Base-by-base conservation (phyloP, 2,113 vertebrate species). In the Colaptes auratus region DNA sequence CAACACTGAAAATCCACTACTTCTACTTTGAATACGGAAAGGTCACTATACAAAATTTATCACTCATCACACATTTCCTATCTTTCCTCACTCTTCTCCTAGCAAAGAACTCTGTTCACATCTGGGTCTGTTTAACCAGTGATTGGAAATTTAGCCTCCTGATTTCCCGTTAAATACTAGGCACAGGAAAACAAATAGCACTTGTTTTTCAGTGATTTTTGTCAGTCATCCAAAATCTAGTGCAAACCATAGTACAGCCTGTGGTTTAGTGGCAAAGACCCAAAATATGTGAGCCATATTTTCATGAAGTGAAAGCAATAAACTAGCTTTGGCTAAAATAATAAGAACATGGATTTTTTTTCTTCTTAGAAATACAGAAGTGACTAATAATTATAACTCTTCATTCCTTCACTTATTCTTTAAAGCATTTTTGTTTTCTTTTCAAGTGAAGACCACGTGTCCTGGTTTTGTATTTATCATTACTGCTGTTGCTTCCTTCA, bases 151-250 rank as follows among this genome's bases (percentile, higher is more conserved):
- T 96, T 97, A 92, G 97, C 95, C 97, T 98, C 96, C 97, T 98
- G 98, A 98, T 98, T 98, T 98, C 97, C 97, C 97, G 97, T 98
- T 98, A 98, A 98, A 98, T 97, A 97, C 96, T 93, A 97, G 94
- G 97, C 96, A 97, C 98, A 97, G 97, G 97, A 98, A 98, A 98
- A 98, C 97, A 98, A 98, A 98, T 96, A 98, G 96, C 97, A 98
- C 98, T 98, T 98, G 98, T 98, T 98, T 98, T 98, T 98, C 97
- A 97, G 96, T 82, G 92, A 97, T 91, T 94, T 97, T 98, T 98
- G 98, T 98, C 97, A 97, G 90, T 95, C 94, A 96, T 98, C 98
- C 98, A 98, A 98, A 97, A 97, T 96, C 85, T 92, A 96, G 95
- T 92, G 92, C 90, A 94, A 96, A 94, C 96, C 96, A 95, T 97